These are phyloP conservation scores for Chaenocephalus aceratus DNA, from an alignment of 2,113 vertebrate species.

Conservation along the genomic window DNA sequence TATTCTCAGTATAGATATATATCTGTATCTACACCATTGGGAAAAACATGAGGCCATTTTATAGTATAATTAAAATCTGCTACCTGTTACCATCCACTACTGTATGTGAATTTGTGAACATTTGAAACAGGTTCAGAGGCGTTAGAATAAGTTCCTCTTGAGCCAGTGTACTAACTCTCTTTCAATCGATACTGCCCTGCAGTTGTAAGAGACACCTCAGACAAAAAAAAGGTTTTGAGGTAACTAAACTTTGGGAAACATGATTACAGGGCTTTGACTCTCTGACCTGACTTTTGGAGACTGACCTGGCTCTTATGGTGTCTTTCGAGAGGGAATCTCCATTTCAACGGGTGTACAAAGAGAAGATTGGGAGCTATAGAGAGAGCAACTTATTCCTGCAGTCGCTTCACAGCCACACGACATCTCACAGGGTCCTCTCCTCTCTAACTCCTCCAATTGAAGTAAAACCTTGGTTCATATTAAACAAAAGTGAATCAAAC, in stretches of 20 bases:
- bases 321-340: constrained; percentile 21
- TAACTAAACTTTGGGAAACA: constrained; percentile 35
- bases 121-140: background rate
- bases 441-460: too few relatives aligned
- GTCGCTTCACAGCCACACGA: background rate
- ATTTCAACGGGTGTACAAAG: background rate
- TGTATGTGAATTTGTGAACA: too few relatives aligned
- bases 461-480: too few relatives aligned
- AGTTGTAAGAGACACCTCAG: constrained; percentile 23
- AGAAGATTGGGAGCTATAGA: constrained; percentile 6
- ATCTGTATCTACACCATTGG: too few relatives aligned
- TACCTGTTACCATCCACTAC: too few relatives aligned
- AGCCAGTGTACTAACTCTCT: constrained; percentile 17
- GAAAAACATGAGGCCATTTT: too few relatives aligned
- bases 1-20: too few relatives aligned
- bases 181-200: constrained; percentile 35
- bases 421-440: too few relatives aligned
- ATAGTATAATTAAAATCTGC: too few relatives aligned
- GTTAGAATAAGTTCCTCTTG: constrained; percentile 1
- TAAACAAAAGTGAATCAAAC: too few relatives aligned
- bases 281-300: constrained; percentile 34
- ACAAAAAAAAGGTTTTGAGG: constrained; percentile 31
- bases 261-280: constrained; percentile 28
- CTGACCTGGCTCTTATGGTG: constrained; percentile 12
- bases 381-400: constrained; percentile 12